Percentiles rank a stretch among this genome's conserved stretches.
phyloP scores from a whole-genome alignment of 2,797 vertebrate species.

The Eleutherodactylus coqui region DNA sequence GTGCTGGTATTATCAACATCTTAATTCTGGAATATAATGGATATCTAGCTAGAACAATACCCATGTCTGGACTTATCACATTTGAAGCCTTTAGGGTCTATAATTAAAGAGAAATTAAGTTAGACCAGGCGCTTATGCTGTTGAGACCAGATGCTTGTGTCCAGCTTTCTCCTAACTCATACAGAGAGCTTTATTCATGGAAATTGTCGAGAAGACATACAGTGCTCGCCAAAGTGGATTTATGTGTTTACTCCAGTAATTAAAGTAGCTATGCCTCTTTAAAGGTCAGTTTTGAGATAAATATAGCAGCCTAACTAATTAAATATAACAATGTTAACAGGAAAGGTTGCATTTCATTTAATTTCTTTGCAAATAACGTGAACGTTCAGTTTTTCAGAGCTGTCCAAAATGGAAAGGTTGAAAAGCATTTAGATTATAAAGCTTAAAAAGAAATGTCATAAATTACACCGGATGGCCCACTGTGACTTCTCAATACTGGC shows the following conservation, averaged over 20 bases:
- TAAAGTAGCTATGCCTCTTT: slow-evolving; percentile 44
- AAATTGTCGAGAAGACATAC: slow-evolving; percentile 1
- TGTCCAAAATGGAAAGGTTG: slow-evolving; percentile 4
- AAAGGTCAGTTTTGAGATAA: slow-evolving; percentile 44
- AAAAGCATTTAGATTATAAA: slow-evolving; percentile 1
- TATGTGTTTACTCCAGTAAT: slow-evolving; percentile 50
- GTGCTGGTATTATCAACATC: not conserved
- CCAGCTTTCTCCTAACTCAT: slow-evolving; percentile 19
- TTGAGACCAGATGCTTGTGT: slow-evolving; percentile 18
- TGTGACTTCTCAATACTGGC: not conserved
- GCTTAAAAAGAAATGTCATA: not conserved
- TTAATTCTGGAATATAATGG: slow-evolving; percentile 19
- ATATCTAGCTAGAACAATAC: slow-evolving; percentile 27
- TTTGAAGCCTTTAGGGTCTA: slow-evolving; percentile 33
- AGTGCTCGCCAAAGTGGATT: slow-evolving; percentile 29
- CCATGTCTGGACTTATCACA: not conserved
- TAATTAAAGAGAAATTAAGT: slow-evolving; percentile 43
- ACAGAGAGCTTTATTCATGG: not conserved
- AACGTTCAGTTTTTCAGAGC: not conserved
- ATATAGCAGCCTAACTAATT: slow-evolving; percentile 36
- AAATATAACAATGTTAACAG: slow-evolving; percentile 50
- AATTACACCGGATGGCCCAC: not conserved
- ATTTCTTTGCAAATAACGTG: slow-evolving; percentile 26
- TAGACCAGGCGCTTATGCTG: slow-evolving; percentile 25
- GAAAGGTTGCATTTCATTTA: slow-evolving; percentile 37